Evolutionary conservation across 37 sponge, comb jelly and placozoan genomes (phyloP), one percentile per base, ranked within the genome.

Genomic region (Tethya wilhelma): DNA sequence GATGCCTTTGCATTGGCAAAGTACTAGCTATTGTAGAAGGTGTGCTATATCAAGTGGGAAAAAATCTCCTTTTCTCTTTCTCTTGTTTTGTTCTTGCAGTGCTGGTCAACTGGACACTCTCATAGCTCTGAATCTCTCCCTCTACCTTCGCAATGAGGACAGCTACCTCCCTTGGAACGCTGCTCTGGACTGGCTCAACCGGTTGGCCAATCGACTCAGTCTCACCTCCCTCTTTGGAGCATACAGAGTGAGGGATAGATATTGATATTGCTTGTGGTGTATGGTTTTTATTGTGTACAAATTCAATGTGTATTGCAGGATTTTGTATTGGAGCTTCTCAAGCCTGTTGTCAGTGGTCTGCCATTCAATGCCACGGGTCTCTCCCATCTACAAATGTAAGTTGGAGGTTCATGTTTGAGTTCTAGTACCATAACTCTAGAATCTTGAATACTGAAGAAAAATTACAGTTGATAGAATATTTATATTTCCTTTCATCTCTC

Each of bases 161-260:
- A 62, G 81, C 45, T 95, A 91, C 79, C 77, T 88, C 19, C 95
- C 95, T 29, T 95, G 92, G 92, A 26, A 0, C 0, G 59, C 86
- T 29, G 89, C 63, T 22, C 69, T 91, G 23, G 31, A 53, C 19
- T 79, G 77, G 80, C 28, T 95, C 17, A 32, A 41, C 55, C 40
- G 11, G 0, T 25, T 95, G 9, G 80, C 44, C 5, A 49, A 38
- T 42, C 25, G 56, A 25, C 83, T 91, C 23, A 59, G 64, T 29
- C 73, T 67, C 37, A 77, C 84, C 4, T 74, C 78, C 22, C 49
- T 67, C 42, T 85, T 75, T 81, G 95, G 92, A n/a, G 11, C 55
- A 8, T 95, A 70, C 66, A 40, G 72, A 82, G 95, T 95, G 43
- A 32, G 67, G 32, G 8, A 34, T 5, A 66, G 19, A 17, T 66